phyloP scores from a whole-genome alignment of 2,113 vertebrate species.

The Clarias gariepinus region DNA sequence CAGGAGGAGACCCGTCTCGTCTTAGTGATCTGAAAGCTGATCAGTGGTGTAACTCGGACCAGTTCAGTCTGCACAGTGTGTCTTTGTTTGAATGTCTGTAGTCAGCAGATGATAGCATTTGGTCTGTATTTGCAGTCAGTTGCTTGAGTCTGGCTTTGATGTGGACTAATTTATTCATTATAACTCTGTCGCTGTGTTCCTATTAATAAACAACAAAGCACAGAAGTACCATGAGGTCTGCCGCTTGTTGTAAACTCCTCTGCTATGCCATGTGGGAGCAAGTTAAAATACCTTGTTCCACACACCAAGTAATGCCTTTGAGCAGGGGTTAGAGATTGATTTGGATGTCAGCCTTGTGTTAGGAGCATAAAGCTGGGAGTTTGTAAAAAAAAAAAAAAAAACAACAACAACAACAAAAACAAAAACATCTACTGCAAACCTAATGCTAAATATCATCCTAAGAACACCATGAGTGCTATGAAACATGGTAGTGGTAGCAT shows the following conservation, averaged over 20 bases:
- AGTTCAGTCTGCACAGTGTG: background rate
- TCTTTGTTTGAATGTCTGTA: background rate
- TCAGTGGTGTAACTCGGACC: background rate
- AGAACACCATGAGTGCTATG: background rate
- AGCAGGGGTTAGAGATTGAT: too few relatives aligned
- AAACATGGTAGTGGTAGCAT: background rate
- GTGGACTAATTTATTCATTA: background rate
- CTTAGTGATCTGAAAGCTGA: conserved; percentile 13
- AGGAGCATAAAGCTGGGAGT: background rate
- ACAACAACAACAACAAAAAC: too few relatives aligned
- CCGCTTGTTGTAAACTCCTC: background rate
- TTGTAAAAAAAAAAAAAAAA: background rate
- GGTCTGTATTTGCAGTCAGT: background rate
- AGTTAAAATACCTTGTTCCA: too few relatives aligned
- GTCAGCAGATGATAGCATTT: background rate
- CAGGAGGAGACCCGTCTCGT: background rate
- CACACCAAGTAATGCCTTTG: too few relatives aligned
- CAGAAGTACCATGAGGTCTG: background rate
- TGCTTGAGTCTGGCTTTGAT: background rate
- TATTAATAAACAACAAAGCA: background rate
- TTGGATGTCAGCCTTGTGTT: too few relatives aligned
- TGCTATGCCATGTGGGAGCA: background rate
- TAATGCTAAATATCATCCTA: background rate
- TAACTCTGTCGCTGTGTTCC: background rate
- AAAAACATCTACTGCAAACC: background rate